Evolutionary conservation across 2,113 vertebrate species (phyloP).

Genomic region (Austrofundulus limnaeus): DNA sequence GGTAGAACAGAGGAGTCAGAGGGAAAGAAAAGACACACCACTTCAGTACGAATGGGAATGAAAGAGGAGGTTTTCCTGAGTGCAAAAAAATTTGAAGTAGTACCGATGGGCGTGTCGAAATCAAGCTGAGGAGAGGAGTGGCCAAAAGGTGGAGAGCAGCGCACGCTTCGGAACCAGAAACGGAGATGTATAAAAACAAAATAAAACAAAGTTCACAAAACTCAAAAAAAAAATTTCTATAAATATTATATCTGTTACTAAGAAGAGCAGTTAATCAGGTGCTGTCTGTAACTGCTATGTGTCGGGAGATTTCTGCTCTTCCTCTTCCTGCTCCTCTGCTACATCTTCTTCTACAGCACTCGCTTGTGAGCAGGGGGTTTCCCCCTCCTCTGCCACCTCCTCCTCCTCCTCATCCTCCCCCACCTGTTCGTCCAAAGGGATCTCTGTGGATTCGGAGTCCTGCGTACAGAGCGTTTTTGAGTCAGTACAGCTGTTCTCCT

Average conservation of each 20-base stretch:
- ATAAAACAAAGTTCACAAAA: constrained; percentile 67
- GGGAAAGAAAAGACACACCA: constrained; percentile 51
- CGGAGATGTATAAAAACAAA: constrained; percentile 69
- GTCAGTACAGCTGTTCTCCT: constrained; percentile 97
- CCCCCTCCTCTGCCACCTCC: constrained; percentile 74
- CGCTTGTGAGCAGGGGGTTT: constrained; percentile 76
- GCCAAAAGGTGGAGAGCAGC: constrained; percentile 80
- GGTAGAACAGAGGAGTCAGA: constrained; percentile 14
- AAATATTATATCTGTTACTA: constrained; percentile 81
- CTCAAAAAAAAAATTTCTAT: constrained; percentile 74
- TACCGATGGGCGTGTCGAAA: constrained; percentile 84
- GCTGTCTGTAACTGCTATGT: constrained; percentile 86
- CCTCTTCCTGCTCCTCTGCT: constrained; percentile 77
- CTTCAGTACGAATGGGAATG: constrained; percentile 65
- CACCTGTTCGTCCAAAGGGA: constrained; percentile 92
- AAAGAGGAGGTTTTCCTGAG: constrained; percentile 91
- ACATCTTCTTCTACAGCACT: constrained; percentile 81
- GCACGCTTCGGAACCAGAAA: constrained; percentile 83
- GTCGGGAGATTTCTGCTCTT: constrained; percentile 78
- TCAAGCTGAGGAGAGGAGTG: constrained; percentile 81
- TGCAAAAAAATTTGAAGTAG: constrained; percentile 89
- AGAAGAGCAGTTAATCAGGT: constrained; percentile 73
- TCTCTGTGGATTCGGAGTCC: constrained; percentile 98
- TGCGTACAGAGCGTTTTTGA: constrained; percentile 98
- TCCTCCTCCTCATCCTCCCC: constrained; percentile 86